Base-by-base conservation (phyloP, 2,797 vertebrate genomes). In the Sebastes taczanowskii region DNA sequence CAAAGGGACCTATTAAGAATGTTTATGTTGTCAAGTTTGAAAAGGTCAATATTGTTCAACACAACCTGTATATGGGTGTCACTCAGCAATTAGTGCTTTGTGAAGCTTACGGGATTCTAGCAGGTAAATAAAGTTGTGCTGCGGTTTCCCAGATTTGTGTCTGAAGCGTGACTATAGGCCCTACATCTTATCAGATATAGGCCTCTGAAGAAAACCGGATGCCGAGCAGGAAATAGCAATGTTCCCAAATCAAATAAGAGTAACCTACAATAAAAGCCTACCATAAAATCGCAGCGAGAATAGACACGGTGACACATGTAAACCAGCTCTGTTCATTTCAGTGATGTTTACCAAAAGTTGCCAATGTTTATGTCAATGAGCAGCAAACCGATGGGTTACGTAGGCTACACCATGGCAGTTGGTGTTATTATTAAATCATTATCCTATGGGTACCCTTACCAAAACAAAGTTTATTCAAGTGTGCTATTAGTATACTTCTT, bases 151-250 rank as follows among this genome's bases (percentile, higher is more conserved):
- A 65, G 49, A 52, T 52, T 2, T 38, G 9, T 46, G 3, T 34
- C 27, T n/a, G 29, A 16, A 22, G 5, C 25, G 6, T 56, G 14
- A 18, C 61, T 14, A 0, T 1, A 7, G 14, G 38, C 38, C 14
- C 0, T 42, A 1, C 14, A 0, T 42, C 46, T 74, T 53, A 52
- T 82, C 62, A 76, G 27, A 20, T 27, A 20, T 27, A 34, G 3
- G 13, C 22, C 22, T 23, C 23, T 29, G 22, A 35, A 14, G 11
- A 13, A 46, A 74, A 60, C 72, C 61, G 65, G 86, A 86, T 11
- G 25, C 71, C 30, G 55, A 71, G 52, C 66, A 81, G 86, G 86
- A 86, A 71, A 38, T 46, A 13, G 20, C 4, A 29, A 23, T 52
- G 6, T 3, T 59, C 30, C 49, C 52, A 66, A 63, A 66, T 69